Evolutionary conservation across 2,113 vertebrate genomes (phyloP).

Genomic region (Spermophilus dauricus): DNA sequence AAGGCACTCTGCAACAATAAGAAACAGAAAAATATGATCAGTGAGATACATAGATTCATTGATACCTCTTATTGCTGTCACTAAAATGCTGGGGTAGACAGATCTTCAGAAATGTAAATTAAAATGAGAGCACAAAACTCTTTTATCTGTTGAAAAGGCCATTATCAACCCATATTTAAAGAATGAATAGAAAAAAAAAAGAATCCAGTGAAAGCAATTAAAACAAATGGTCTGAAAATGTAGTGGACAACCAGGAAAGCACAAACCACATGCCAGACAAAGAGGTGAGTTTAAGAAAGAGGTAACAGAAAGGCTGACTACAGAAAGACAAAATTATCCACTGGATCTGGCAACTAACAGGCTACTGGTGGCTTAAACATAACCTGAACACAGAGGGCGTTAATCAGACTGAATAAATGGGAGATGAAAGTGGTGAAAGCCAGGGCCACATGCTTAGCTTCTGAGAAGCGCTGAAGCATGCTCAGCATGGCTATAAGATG

Average conservation of each 20-base stretch:
- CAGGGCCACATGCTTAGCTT: background rate
- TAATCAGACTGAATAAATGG: background rate
- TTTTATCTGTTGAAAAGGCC: background rate
- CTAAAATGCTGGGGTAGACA: background rate
- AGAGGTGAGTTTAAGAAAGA: background rate
- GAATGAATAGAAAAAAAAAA: background rate
- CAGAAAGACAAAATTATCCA: background rate
- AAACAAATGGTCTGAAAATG: slow-evolving; percentile 22
- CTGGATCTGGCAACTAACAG: no score
- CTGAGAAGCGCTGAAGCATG: background rate
- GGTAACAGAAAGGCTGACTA: background rate
- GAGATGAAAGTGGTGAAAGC: background rate
- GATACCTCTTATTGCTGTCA: background rate
- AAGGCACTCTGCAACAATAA: background rate
- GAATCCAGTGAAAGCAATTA: background rate
- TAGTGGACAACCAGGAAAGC: background rate
- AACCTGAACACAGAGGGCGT: background rate
- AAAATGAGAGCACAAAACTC: background rate
- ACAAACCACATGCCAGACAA: background rate
- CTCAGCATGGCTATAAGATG: background rate
- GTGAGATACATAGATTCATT: background rate
- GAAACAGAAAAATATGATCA: background rate
- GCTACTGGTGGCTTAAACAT: background rate
- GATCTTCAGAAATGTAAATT: background rate
- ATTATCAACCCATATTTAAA: background rate